Base-by-base conservation (phyloP, 2,113 vertebrate genomes). In the Entelurus aequoreus region DNA sequence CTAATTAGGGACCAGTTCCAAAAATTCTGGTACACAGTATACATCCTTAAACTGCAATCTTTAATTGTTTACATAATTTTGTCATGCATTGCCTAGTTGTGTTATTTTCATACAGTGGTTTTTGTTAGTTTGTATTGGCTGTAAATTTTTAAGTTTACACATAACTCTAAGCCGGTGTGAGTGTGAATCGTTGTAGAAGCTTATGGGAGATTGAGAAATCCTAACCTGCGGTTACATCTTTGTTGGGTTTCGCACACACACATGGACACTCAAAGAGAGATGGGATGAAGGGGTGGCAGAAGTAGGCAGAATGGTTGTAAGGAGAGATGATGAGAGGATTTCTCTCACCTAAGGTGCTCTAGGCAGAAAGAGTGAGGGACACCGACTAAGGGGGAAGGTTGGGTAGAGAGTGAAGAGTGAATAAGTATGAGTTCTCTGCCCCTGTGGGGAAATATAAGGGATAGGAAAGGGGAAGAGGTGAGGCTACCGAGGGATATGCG, bases 271-370 rank as follows among this genome's bases (percentile, higher is more conserved):
- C 65, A 37, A 54, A 72, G 60, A 46, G 15, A 53, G 81, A 72
- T 76, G 69, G 70, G 67, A 83, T 76, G 75, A 81, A 71, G 60
- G 48, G 71, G 65, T 58, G 63, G 71, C 60, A 62, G 53, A 66
- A 64, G 69, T 52, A 56, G 65, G 62, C 60, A 66, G 57, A 72
- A 67, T 54, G 68, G 67, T 75, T 74, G 59, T 79, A 69, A 82
- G 65, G 58, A 82, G 66, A 60, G 64, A 77, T 82, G 81, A 81
- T 80, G 75, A 77, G 77, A 82, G 77, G 35, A 66, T 71, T 79
- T 49, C 74, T 76, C 76, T 80, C 68, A 81, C 63, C 63, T 36
- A 64, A 77, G 75, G 63, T 80, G 76, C 84, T 87, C 53, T 63
- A 79, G 79, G 76, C 76, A 69, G 63, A 66, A 48, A 15, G 58